Percentiles rank a stretch among this genome's conserved stretches.
phyloP scores from a whole-genome alignment of 2,113 vertebrate species.

The Empidonax traillii region DNA sequence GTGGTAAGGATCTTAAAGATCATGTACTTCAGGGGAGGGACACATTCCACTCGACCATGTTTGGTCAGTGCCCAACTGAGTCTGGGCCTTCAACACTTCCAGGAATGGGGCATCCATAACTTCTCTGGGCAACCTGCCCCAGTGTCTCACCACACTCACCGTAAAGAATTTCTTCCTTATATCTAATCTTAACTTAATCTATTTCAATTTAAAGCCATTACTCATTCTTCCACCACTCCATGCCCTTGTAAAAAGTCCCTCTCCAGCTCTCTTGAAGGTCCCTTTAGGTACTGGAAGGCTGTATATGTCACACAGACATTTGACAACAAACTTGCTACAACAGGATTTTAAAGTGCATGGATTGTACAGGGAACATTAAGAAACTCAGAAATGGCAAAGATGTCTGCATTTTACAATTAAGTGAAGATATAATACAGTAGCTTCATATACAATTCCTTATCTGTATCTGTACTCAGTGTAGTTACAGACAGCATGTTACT shows the following conservation, averaged over 20 bases:
- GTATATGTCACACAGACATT: background rate
- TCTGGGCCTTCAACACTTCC: background rate
- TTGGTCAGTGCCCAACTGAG: background rate
- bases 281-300: background rate
- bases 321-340: background rate
- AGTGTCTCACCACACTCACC: background rate
- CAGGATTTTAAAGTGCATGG: background rate
- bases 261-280: background rate
- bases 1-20: background rate
- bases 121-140: background rate
- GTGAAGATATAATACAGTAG: background rate
- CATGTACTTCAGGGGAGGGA: background rate
- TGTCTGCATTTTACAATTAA: background rate
- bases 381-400: background rate
- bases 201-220: background rate
- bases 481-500: background rate
- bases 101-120: background rate
- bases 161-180: background rate
- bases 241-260: background rate
- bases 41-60: background rate
- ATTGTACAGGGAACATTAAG: background rate
- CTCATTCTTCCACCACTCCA: background rate
- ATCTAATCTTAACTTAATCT: background rate
- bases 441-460: background rate
- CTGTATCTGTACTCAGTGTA: background rate